A percentile compares a stretch with the other conserved stretches of the same genome.
phyloP scores from a whole-genome alignment of 30 jellyfish, hydroid and myxozoan species.

The Chrysaora quinquecirrha region DNA sequence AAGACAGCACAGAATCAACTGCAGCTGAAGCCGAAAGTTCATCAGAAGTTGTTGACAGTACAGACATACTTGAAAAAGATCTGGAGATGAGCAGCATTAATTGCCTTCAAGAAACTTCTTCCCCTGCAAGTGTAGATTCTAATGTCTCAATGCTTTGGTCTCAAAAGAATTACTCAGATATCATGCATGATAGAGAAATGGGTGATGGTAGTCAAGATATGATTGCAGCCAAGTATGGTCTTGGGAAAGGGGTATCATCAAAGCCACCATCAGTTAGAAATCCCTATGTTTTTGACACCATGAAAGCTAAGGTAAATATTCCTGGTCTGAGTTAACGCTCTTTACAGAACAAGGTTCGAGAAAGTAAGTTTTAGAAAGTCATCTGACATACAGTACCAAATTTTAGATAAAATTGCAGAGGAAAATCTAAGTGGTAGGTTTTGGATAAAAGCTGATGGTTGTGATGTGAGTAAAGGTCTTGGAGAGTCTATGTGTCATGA shows the following conservation, averaged over 20 bases:
- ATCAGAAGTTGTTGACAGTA: background rate
- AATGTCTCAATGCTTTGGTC: background rate
- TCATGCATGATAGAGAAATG: background rate
- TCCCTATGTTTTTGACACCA: background rate
- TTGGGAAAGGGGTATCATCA: background rate
- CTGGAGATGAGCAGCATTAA: background rate
- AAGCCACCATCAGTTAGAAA: background rate
- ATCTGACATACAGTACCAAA: no score
- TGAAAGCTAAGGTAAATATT: background rate
- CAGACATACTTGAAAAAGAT: background rate
- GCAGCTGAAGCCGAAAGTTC: background rate
- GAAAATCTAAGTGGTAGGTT: no score
- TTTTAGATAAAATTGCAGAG: no score
- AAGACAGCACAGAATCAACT: background rate
- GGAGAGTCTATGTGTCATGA: no score
- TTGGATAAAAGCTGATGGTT: no score
- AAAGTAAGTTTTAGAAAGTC: background rate
- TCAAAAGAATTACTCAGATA: background rate
- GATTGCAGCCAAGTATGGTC: background rate
- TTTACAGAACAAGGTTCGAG: background rate
- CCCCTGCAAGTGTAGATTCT: no score
- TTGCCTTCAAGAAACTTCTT: no score
- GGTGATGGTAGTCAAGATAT: background rate
- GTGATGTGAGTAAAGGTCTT: no score
- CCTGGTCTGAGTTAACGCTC: no score